Conservation (phyloP, 1,140 invertebrate species). For the Musca domestica region DNA sequence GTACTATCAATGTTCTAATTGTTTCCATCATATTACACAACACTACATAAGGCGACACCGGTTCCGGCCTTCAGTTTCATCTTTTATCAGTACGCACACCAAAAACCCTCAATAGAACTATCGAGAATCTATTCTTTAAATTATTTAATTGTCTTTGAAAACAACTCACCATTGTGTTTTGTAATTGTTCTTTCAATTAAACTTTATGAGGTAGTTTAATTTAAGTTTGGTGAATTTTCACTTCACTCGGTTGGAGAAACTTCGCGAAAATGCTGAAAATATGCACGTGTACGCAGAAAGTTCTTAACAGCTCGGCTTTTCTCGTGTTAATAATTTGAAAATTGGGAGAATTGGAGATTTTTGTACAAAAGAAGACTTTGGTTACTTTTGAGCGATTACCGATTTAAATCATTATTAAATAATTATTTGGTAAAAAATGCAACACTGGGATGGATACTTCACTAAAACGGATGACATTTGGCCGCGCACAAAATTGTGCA, state of each 20-base stretch:
- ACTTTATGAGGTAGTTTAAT: background rate
- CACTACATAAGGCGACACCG: background rate
- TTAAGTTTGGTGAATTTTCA: background rate
- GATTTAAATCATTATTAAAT: too few species aligned
- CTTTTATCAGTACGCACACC: conserved; percentile 1
- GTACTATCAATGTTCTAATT: conserved; percentile 3
- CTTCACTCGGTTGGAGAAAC: background rate
- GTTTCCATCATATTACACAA: conserved; percentile 23
- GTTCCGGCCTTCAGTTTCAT: background rate
- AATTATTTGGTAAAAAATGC: too few species aligned
- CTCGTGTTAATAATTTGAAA: too few species aligned
- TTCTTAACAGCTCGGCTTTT: background rate
- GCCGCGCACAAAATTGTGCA: too few species aligned
- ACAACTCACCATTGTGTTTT: conserved; percentile 11
- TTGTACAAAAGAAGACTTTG: too few species aligned
- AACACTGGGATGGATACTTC: too few species aligned
- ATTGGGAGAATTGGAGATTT: too few species aligned
- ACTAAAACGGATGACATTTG: too few species aligned
- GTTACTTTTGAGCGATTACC: too few species aligned
- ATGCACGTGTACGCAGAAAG: background rate
- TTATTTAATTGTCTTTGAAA: background rate
- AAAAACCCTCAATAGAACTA: too few species aligned
- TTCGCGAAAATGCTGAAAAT: background rate
- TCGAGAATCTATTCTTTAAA: conserved; percentile 9
- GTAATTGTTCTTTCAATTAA: conserved; percentile 5